Percentiles rank a stretch among this genome's conserved stretches.
Conservation (phyloP, 2,888 invertebrate genomes). For the Callosobruchus maculatus region DNA sequence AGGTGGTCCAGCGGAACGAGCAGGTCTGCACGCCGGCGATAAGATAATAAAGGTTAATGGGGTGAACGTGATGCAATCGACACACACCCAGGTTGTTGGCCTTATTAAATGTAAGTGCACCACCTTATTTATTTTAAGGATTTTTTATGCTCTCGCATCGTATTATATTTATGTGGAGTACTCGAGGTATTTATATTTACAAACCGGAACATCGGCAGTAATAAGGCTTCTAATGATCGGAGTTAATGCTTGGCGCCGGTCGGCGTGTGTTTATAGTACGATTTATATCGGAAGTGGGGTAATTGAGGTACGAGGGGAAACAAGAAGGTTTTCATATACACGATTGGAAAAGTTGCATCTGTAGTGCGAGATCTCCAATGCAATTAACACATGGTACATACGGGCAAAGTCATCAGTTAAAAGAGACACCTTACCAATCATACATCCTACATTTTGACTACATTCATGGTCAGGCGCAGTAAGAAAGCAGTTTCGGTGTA, state of each 20-base stretch:
- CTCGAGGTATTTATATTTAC: not conserved
- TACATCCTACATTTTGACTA: too few species aligned
- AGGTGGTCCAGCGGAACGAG: conserved; percentile 91
- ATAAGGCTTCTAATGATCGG: not conserved
- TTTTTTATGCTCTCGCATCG: conserved; percentile 15
- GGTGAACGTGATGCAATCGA: conserved; percentile 82
- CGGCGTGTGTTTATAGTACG: not conserved
- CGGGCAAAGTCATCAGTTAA: too few species aligned
- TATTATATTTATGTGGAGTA: conserved; percentile 28
- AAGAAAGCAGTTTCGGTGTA: too few species aligned
- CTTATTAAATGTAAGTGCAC: conserved; percentile 82
- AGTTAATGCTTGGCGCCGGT: not conserved
- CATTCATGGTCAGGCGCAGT: too few species aligned
- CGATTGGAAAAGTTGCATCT: too few species aligned
- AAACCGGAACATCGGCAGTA: not conserved
- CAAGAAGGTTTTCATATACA: not conserved
- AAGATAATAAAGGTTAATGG: conserved; percentile 93
- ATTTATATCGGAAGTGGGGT: not conserved
- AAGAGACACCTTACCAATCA: too few species aligned
- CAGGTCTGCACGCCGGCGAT: conserved; percentile 89
- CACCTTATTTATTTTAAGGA: conserved; percentile 4
- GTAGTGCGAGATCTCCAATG: too few species aligned
- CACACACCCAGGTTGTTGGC: conserved; percentile 92
- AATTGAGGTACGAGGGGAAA: not conserved
- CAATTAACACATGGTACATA: too few species aligned